Evolutionary conservation across 2,888 invertebrate genomes (phyloP), one percentile per base, ranked within the genome.

Genomic region (Tetropium fuscum): DNA sequence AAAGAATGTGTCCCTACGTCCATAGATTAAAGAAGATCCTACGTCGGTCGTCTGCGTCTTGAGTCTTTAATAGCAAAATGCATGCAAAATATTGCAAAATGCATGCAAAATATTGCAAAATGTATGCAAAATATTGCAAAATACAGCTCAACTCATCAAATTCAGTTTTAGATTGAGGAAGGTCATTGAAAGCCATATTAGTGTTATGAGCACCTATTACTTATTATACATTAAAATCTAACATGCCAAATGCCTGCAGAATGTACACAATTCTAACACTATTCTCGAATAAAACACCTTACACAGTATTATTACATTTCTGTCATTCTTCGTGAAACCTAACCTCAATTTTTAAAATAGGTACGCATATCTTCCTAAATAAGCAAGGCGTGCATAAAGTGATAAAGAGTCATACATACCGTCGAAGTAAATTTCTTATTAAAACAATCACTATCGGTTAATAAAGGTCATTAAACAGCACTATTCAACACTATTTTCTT

Each of bases 331-430:
- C 16, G 15, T 16, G 18, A 25, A 45, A 44, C 34, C 44, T 54
- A 45, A 54, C 54, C 45, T 54, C 34, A 18, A 44, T 18, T 10
- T 54, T 20, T 18, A 19, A 7, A 20, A 6, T n/a, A 47, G 34
- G 34, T 34, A 44, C 32, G 47, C 19, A 19, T 32, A 19, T 18
- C 5, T 32, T 19, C 19, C 19, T 13, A 44, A 27, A 44, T 4
- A 41, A 41, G 40, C 18, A 47, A 19, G 13, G 16, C n/a, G 8
- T 6, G 16, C 7, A 4, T 38, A 6, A 38, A 7, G 18, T 16
- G 16, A 30, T 5, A 5, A 44, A 11, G 4, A 22, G 10, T 11
- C n/a, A 13, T 45, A 47, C 47, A 6, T 47, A 47, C 47, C 47
- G 11, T 13, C 7, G 10, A 11, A 30, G 3, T 10, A 45, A 18